Evolutionary conservation across 2,888 invertebrate genomes (phyloP).

Genomic region (Melanargia galathea): DNA sequence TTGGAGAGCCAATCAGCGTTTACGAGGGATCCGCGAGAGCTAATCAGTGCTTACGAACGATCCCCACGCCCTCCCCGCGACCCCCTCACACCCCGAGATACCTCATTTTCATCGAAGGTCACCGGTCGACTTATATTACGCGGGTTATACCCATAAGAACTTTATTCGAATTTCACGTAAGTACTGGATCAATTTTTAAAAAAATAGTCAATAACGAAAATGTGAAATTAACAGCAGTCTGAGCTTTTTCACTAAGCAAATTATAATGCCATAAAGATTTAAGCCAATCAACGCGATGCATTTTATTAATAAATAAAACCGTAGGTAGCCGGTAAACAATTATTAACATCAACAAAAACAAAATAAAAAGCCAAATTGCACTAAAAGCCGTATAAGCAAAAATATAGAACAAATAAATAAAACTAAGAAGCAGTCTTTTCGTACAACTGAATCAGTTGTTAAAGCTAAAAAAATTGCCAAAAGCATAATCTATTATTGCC

Average conservation of each 20-base stretch:
- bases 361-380: conserved; percentile 34
- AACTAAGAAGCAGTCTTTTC: conserved; percentile 40
- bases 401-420: conserved; percentile 25
- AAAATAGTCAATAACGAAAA: no score
- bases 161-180: no score
- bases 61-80: no score
- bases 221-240: no score
- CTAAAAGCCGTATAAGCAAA: conserved; percentile 30
- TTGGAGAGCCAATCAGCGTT: no score
- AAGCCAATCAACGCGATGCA: conserved; percentile 1
- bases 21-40: no score
- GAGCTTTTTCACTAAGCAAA: not conserved
- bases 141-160: no score
- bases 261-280: not conserved
- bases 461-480: conserved; percentile 33
- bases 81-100: no score
- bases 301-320: not conserved
- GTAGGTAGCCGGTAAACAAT: not conserved
- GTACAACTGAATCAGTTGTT: conserved; percentile 16
- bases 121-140: no score
- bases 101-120: no score
- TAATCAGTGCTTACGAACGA: no score
- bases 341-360: conserved; percentile 16
- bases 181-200: no score
- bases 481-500: conserved; percentile 31